Conservation (phyloP, 2,888 invertebrate genomes). For the Atherix ibis region DNA sequence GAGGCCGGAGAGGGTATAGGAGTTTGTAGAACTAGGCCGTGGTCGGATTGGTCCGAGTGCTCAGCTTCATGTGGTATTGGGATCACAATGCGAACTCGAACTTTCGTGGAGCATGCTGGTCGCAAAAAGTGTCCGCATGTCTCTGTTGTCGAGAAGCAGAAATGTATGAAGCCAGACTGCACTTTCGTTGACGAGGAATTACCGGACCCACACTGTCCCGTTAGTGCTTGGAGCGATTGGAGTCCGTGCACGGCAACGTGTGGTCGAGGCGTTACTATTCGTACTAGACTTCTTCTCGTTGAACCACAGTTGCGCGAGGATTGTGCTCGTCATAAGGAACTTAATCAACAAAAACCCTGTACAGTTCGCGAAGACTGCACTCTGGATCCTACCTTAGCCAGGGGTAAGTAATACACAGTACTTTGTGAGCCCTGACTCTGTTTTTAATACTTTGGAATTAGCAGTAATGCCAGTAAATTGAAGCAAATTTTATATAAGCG, state of each 20-base stretch:
- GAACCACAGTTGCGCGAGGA: slow-evolving; percentile 46
- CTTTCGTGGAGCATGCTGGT: slow-evolving; percentile 59
- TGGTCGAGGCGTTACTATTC: slow-evolving; percentile 59
- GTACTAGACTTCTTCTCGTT: slow-evolving; percentile 55
- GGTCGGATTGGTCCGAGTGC: slow-evolving; percentile 51
- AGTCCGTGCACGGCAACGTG: slow-evolving; percentile 82
- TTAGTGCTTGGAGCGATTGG: slow-evolving; percentile 85
- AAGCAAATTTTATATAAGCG: too few relatives aligned
- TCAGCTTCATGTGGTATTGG: slow-evolving; percentile 73
- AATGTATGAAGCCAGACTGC: slow-evolving; percentile 54
- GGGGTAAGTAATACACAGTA: too few relatives aligned
- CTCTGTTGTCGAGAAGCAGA: slow-evolving; percentile 58
- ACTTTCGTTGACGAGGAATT: slow-evolving; percentile 29
- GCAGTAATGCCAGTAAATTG: neutral
- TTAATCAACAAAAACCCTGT: slow-evolving; percentile 62
- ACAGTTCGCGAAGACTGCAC: slow-evolving; percentile 48
- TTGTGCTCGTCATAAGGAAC: slow-evolving; percentile 51
- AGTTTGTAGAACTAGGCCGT: slow-evolving; percentile 26
- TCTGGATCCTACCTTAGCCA: slow-evolving; percentile 58
- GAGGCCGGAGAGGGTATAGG: slow-evolving; percentile 30
- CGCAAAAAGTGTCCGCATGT: slow-evolving; percentile 69
- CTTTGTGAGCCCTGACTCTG: too few relatives aligned
- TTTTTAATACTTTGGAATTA: slow-evolving; percentile 7
- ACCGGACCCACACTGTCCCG: slow-evolving; percentile 51
- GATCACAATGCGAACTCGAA: slow-evolving; percentile 54